phyloP scores from a whole-genome alignment of 2,797 vertebrate species.

The Prunella strophiata region DNA sequence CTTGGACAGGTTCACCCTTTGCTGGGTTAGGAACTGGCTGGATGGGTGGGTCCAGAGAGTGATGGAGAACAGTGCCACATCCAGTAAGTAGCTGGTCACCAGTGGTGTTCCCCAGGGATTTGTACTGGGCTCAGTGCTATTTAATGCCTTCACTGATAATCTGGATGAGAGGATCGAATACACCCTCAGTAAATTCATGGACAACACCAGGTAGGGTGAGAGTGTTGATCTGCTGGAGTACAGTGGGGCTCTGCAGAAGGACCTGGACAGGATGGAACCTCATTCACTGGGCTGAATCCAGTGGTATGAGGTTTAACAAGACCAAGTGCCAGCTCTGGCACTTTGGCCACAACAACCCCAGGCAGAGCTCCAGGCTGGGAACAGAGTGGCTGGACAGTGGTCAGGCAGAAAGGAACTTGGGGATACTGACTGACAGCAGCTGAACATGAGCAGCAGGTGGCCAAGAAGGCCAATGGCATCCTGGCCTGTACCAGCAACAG shows the following conservation, averaged over 20 bases:
- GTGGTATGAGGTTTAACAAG: neutral
- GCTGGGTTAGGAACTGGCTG: neutral
- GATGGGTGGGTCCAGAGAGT: neutral
- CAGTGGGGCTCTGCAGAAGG: neutral
- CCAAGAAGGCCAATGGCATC: neutral
- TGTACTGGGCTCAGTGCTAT: neutral
- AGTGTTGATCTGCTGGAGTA: too few relatives aligned
- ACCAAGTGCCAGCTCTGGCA: too few relatives aligned
- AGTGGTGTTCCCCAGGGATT: neutral
- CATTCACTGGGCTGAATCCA: neutral
- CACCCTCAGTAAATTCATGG: neutral
- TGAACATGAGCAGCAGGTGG: neutral
- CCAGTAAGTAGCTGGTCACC: neutral
- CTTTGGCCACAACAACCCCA: neutral
- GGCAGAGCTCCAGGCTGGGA: neutral
- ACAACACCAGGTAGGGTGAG: neutral
- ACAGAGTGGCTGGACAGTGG: neutral
- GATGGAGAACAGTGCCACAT: rapidly evolving
- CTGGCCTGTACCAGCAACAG: neutral
- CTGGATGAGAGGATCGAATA: neutral
- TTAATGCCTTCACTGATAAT: neutral
- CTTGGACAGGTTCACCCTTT: neutral
- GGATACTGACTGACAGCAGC: neutral
- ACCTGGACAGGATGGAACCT: neutral
- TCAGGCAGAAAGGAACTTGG: neutral